phyloP scores from a whole-genome alignment of 2,888 invertebrate genomes.

The Cryptops parisi region DNA sequence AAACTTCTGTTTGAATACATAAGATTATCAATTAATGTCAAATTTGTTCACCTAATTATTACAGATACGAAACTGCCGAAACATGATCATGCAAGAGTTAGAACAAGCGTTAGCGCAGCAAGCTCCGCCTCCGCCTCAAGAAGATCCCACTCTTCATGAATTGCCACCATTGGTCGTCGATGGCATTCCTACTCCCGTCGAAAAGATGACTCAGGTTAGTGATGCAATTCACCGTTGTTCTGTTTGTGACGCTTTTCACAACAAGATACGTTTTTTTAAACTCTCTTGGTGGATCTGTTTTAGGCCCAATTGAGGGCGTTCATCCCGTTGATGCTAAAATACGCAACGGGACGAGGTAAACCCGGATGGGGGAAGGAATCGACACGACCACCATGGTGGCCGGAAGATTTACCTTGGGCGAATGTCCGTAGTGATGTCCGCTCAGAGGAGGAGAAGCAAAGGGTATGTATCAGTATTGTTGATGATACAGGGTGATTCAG shows the following conservation, averaged over 20 bases:
- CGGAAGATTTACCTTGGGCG: constrained; percentile 93
- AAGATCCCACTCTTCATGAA: constrained; percentile 87
- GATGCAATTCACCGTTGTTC: too few species aligned
- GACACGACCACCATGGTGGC: constrained; percentile 96
- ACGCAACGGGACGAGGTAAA: constrained; percentile 88
- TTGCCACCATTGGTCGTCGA: constrained; percentile 91
- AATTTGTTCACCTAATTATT: constrained; percentile 4
- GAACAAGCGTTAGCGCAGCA: constrained; percentile 87
- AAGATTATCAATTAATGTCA: not conserved
- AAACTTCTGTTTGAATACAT: too few species aligned
- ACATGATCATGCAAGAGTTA: constrained; percentile 86
- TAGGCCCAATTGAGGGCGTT: constrained; percentile 84
- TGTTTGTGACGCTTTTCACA: too few species aligned
- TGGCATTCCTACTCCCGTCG: constrained; percentile 94
- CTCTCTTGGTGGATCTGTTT: constrained; percentile 1
- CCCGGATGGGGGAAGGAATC: constrained; percentile 97
- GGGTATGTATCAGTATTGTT: constrained; percentile 44
- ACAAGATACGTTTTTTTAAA: not conserved
- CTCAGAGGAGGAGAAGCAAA: constrained; percentile 91
- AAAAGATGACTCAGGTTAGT: constrained; percentile 83
- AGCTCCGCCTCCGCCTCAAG: constrained; percentile 68
- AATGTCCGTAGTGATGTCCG: constrained; percentile 95
- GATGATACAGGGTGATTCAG: too few species aligned
- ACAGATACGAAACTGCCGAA: constrained; percentile 63
- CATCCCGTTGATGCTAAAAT: constrained; percentile 95